A percentile compares a stretch with the other conserved stretches of the same genome.
Evolutionary conservation across 2,888 invertebrate species (phyloP).

Genomic region (Hypomecis atomaria): DNA sequence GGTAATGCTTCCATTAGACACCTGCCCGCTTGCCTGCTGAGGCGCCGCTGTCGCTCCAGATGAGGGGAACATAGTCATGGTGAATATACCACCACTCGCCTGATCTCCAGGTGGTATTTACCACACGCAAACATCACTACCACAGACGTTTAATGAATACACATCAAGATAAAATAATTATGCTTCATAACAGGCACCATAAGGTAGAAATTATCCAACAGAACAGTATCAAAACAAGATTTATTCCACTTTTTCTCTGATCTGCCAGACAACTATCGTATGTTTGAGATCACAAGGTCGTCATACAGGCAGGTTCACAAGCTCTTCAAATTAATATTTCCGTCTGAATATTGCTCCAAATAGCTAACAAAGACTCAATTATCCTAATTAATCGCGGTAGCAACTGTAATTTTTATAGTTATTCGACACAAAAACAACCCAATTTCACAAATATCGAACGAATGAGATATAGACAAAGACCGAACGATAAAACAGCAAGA

Average conservation of each 20-base stretch:
- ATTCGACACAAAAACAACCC: slow-evolving; percentile 71
- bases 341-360: slow-evolving; percentile 36
- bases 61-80: slow-evolving; percentile 76
- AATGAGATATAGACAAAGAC: slow-evolving; percentile 46
- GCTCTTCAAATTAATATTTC: slow-evolving; percentile 45
- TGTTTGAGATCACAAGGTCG: slow-evolving; percentile 69
- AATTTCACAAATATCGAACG: slow-evolving; percentile 64
- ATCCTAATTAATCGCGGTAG: slow-evolving; percentile 44
- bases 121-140: slow-evolving; percentile 77
- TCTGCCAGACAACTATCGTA: slow-evolving; percentile 68
- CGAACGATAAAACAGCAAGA: slow-evolving; percentile 22
- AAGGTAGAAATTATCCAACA: slow-evolving; percentile 6
- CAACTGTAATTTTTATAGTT: slow-evolving; percentile 35
- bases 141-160: slow-evolving; percentile 40
- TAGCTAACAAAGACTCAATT: slow-evolving; percentile 43
- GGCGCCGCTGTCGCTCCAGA: slow-evolving; percentile 78
- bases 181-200: slow-evolving; percentile 6
- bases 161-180: slow-evolving; percentile 22
- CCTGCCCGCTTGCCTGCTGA: slow-evolving; percentile 75
- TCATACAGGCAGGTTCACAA: slow-evolving; percentile 50
- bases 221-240: slow-evolving; percentile 23
- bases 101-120: slow-evolving; percentile 74
- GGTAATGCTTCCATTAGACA: slow-evolving; percentile 79
- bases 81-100: slow-evolving; percentile 64
- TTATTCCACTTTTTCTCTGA: slow-evolving; percentile 55